A percentile compares a stretch with the other conserved stretches of the same genome.
These are phyloP conservation scores for Eulithis prunata DNA, from an alignment of 2,888 invertebrate species.

Conservation along the genomic window DNA sequence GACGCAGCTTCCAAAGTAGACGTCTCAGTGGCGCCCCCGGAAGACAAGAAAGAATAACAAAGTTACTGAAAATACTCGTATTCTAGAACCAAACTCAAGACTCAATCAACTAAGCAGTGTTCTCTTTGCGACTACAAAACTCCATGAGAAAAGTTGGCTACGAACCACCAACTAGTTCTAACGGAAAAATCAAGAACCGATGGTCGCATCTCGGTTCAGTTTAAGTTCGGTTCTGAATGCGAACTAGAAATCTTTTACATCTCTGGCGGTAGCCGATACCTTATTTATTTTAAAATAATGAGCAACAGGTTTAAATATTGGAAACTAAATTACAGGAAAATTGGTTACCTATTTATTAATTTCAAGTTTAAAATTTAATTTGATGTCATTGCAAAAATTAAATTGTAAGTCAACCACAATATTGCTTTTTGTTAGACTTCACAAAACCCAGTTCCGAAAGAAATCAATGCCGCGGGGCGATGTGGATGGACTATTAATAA, in stretches of 20 bases:
- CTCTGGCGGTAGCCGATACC: neutral
- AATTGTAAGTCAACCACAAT: slow-evolving; percentile 3
- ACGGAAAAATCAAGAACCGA: neutral
- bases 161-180: no score
- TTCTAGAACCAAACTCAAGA: slow-evolving; percentile 10
- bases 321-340: slow-evolving; percentile 1
- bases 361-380: neutral
- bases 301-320: slow-evolving; percentile 8
- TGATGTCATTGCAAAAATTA: slow-evolving; percentile 2
- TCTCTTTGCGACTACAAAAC: no score
- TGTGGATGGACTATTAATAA: no score
- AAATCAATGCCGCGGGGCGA: no score
- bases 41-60: slow-evolving; percentile 22
- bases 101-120: neutral
- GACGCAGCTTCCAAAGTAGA: slow-evolving; percentile 1
- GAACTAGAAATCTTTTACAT: neutral
- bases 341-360: neutral
- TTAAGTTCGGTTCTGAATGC: slow-evolving; percentile 4
- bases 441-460: no score
- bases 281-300: slow-evolving; percentile 10
- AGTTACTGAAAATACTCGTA: neutral
- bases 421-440: neutral
- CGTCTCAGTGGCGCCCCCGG: slow-evolving; percentile 3
- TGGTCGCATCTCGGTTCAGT: neutral
- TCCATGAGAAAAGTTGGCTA: no score